Evolutionary conservation across 2,797 vertebrate genomes (phyloP), one percentile per base, ranked within the genome.

Genomic region (Cyprinella venusta): DNA sequence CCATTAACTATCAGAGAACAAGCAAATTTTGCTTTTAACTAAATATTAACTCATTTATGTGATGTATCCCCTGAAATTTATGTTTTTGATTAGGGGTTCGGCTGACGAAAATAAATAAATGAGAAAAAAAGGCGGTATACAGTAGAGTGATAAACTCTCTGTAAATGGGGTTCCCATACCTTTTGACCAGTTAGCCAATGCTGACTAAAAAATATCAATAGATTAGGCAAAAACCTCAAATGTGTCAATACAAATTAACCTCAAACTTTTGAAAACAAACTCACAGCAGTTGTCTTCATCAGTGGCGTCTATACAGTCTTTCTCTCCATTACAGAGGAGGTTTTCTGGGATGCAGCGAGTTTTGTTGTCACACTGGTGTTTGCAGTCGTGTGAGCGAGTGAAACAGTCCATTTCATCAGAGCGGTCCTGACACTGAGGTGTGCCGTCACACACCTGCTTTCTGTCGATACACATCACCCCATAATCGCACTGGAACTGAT

Each of bases 261-360:
- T 38, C 10, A 12, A 61, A 26, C 2, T 64, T 4, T 9, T 8
- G 16, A 52, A 0, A 6, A n/a, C n/a, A n/a, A 38, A 78, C 95
- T 94, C 90, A 96, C 95, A 77, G 68, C 95, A 96, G 52, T 75
- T 88, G 74, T 87, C 85, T 80, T 96, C 95, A 0, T 96, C 96
- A 0, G 87, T 21, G 0, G 54, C 81, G 30, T 96, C 96, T 33
- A 84, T 10, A 74, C 95, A 96, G 90, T 96, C 95, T 0, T 68
- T 68, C 0, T 91, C 90, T 19, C 95, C 82, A n/a, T 86, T 80
- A 78, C 87, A 89, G 68, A 89, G 38, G 70, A 87, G 89, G 8
- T 3, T 76, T 7, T 78, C 86, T 8, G 85, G 79, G 38, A 79
- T 21, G 5, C 95, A 96, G 74, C 87, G 94, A 0, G 75, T 86